phyloP scores from a whole-genome alignment of 2,888 invertebrate species.

The Eristalinus sepulchralis region DNA sequence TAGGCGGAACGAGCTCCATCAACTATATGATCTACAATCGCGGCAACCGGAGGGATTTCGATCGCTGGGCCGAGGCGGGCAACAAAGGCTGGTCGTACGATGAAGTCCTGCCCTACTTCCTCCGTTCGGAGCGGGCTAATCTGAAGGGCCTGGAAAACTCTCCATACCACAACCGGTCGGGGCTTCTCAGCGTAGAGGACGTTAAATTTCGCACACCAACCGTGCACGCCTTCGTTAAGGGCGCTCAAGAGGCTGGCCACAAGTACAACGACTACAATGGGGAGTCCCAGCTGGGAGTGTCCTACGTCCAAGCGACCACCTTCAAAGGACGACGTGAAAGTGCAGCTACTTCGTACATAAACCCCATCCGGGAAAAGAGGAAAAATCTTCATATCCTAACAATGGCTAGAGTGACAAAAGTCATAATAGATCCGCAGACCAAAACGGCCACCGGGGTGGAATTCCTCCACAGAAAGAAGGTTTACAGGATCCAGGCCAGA shows the following conservation, averaged over 20 bases:
- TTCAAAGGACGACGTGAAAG: conserved; percentile 85
- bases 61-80: conserved; percentile 85
- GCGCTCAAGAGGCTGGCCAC: conserved; percentile 86
- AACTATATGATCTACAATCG: conserved; percentile 89
- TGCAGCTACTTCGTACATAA: conserved; percentile 85
- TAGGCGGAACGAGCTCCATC: conserved; percentile 84
- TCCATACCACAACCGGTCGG: conserved; percentile 84
- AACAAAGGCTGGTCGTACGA: conserved; percentile 88
- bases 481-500: conserved; percentile 83
- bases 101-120: conserved; percentile 84
- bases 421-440: conserved; percentile 84
- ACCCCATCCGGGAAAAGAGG: conserved; percentile 81
- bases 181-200: conserved; percentile 84
- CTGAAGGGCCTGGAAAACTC: conserved; percentile 81
- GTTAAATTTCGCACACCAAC: conserved; percentile 82
- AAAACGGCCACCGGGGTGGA: conserved; percentile 87
- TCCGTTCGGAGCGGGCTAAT: conserved; percentile 83
- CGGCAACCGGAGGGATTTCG: conserved; percentile 88
- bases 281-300: conserved; percentile 84
- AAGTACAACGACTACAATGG: conserved; percentile 87
- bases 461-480: conserved; percentile 83
- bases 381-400: conserved; percentile 86
- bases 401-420: conserved; percentile 84
- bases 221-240: conserved; percentile 83
- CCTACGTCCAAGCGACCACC: conserved; percentile 85